Percentiles rank a stretch among this genome's conserved stretches.
phyloP scores from a whole-genome alignment of 2,797 vertebrate genomes.

The Bradypus variegatus region DNA sequence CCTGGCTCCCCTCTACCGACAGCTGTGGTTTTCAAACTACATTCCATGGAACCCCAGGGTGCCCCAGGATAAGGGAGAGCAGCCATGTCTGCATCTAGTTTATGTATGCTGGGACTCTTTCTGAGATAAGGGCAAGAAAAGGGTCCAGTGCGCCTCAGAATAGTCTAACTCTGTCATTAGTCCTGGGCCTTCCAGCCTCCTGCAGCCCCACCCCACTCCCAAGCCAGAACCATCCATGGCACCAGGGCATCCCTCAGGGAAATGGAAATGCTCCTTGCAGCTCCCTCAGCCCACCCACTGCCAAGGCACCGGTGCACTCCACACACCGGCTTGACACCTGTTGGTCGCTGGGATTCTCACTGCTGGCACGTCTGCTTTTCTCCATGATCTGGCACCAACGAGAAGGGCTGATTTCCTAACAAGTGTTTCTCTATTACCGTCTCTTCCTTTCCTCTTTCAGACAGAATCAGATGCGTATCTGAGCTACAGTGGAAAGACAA shows the following conservation, averaged over 20 bases:
- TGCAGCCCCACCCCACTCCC: neutral
- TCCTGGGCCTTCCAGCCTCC: neutral
- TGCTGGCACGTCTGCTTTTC: neutral
- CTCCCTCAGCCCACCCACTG: fast-evolving
- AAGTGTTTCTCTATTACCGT: neutral
- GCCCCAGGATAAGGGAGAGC: neutral
- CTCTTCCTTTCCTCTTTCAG: neutral
- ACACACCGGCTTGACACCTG: neutral
- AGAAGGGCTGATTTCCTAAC: neutral
- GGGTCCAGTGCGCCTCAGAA: neutral
- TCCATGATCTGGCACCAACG: neutral
- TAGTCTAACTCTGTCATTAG: neutral
- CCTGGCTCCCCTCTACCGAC: neutral
- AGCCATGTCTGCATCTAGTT: neutral
- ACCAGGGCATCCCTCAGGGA: neutral
- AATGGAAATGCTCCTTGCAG: neutral
- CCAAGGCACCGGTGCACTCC: neutral
- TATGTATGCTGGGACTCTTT: neutral
- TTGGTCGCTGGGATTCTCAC: neutral
- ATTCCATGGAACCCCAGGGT: neutral
- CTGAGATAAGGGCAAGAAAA: neutral
- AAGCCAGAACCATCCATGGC: neutral
- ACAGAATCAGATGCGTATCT: neutral
- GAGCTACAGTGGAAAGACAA: neutral
- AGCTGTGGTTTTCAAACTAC: neutral